Evolutionary conservation across 2,113 vertebrate genomes (phyloP), one percentile per base, ranked within the genome.

Genomic region (Neodon shergylaensis): DNA sequence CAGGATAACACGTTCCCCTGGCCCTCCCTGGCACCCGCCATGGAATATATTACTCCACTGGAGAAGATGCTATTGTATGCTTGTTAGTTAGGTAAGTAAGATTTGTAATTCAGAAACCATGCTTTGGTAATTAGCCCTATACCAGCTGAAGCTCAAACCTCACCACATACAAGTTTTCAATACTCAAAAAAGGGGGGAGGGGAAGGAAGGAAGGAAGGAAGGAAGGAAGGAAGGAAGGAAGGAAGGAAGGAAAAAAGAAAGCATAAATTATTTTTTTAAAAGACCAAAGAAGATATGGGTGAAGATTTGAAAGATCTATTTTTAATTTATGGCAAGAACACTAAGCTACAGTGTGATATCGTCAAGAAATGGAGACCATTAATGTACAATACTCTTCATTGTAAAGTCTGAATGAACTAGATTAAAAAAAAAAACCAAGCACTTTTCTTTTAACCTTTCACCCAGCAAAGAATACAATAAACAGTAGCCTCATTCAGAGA

Each of bases 401-500:
- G 96, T 97, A 95, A 97, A 97, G 96, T 78, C 88, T 95, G 95
- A 98, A 91, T 97, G 94, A 94, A 73, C 78, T 68, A 72, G 87
- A 96, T 93, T 68, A 52, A 49, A 52, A 52, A 52, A 65, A 66
- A 90, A 42, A 58, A 16, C 42, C 42, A 70, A 85, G 74, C 47
- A 84, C 19, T 91, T 95, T 95, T 93, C 93, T 91, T 90, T 88
- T 95, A 96, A 97, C 88, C 97, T 96, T 97, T 96, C 78, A 97
- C 96, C 88, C 86, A 95, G 88, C 82, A 92, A 96, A 84, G 95
- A 97, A 96, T 95, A 96, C 96, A 97, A 96, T 97, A 94, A 96
- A 97, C 92, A 96, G 96, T 96, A 96, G 95, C 92, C 42, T 96
- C 96, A 96, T 97, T 97, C 92, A 97, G 95, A 97, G 81, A 92